A percentile compares a stretch with the other conserved stretches of the same genome.
phyloP scores from a whole-genome alignment of 2,797 vertebrate genomes.

The Bradypodion ventrale region DNA sequence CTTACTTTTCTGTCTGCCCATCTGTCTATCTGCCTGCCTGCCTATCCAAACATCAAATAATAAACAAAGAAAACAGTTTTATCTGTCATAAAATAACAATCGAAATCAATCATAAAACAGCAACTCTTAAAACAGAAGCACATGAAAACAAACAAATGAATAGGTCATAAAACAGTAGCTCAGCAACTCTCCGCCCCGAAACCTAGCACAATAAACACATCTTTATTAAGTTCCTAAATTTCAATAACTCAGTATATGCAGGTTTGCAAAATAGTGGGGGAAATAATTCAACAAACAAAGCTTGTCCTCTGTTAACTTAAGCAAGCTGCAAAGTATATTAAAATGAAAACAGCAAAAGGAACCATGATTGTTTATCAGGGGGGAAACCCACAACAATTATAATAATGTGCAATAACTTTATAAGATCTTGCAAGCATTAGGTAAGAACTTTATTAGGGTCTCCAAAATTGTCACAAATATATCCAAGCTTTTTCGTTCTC shows the following conservation, averaged over 20 bases:
- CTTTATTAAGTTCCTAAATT: constrained; percentile 6
- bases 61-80: neutral
- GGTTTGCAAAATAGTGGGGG: neutral
- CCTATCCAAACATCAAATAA: neutral
- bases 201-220: neutral
- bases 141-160: constrained; percentile 17
- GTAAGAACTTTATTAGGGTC: neutral
- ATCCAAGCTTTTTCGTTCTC: neutral
- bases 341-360: neutral
- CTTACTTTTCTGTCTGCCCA: neutral
- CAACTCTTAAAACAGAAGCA: constrained; percentile 10
- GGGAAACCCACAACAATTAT: neutral
- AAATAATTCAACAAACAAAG: neutral
- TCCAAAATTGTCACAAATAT: neutral
- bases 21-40: neutral
- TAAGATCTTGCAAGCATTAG: neutral
- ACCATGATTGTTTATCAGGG: neutral
- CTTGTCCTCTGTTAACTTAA: neutral
- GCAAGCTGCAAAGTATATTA: neutral
- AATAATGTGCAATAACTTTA: neutral
- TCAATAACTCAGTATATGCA: neutral
- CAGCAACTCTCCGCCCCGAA: neutral
- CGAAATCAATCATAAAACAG: constrained; percentile 21
- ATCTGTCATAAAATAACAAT: constrained; percentile 28
- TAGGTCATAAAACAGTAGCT: constrained; percentile 22